Evolutionary conservation across 30 jellyfish, hydroid and myxozoan genomes (phyloP).

Genomic region (Catostylus mosaicus): DNA sequence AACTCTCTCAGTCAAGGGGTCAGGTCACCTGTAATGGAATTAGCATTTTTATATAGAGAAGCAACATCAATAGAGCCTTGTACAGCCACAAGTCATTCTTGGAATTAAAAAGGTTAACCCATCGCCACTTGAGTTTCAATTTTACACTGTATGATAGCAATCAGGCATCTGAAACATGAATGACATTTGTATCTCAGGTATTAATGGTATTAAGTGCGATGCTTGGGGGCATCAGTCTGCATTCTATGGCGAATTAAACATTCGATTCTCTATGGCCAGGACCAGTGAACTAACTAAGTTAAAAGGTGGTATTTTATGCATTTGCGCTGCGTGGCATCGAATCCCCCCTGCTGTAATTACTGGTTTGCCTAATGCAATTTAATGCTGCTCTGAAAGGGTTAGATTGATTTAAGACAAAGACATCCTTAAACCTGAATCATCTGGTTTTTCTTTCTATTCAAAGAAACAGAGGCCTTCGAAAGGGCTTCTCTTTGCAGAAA

Average conservation of each 20-base stretch:
- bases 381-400: neutral
- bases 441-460: no score
- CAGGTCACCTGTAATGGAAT: constrained; percentile 61
- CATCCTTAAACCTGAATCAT: no score
- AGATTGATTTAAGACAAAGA: no score
- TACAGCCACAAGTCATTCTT: constrained; percentile 54
- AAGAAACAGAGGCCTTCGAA: no score
- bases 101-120: constrained; percentile 46
- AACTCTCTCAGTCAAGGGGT: constrained; percentile 14
- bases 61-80: constrained; percentile 1
- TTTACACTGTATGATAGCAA: constrained; percentile 35
- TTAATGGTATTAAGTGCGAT: constrained; percentile 29
- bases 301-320: neutral
- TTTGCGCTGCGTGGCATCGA: neutral
- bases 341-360: no score
- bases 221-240: constrained; percentile 4
- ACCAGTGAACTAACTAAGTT: no score
- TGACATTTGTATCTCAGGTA: neutral
- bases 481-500: no score
- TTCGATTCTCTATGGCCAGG: no score
- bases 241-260: neutral
- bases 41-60: constrained; percentile 12
- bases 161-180: constrained; percentile 29
- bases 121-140: constrained; percentile 26
- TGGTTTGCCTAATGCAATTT: neutral